Conservation (phyloP, 2,888 invertebrate genomes). For the Terebella lapidaria region DNA sequence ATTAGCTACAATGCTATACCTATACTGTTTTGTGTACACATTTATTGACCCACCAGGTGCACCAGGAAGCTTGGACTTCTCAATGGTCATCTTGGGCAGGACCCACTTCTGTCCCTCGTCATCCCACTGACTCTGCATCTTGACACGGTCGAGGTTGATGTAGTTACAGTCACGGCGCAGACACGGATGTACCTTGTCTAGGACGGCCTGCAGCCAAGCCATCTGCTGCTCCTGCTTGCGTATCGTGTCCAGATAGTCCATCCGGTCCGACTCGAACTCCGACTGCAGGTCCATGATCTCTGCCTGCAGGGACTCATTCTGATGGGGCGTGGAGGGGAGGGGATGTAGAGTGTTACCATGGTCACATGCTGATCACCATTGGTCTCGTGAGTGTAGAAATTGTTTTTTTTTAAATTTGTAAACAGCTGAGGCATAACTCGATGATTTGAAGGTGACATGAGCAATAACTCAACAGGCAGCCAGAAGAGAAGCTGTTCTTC, state of each 20-base stretch:
- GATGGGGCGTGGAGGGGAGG: too few species aligned
- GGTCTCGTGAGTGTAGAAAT: too few species aligned
- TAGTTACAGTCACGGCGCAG: constrained; percentile 72
- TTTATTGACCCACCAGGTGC: constrained; percentile 1
- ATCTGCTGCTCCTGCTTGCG: constrained; percentile 68
- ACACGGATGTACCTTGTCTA: constrained; percentile 56
- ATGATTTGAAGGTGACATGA: too few species aligned
- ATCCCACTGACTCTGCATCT: constrained; percentile 64
- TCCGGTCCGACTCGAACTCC: constrained; percentile 75
- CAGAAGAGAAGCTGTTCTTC: too few species aligned
- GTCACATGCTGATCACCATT: too few species aligned
- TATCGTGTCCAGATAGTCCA: constrained; percentile 79
- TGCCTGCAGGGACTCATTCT: constrained; percentile 65
- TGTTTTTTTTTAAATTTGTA: too few species aligned
- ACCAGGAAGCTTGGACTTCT: constrained; percentile 66
- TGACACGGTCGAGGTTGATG: constrained; percentile 67
- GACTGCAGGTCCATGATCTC: constrained; percentile 74
- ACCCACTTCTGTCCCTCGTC: constrained; percentile 70
- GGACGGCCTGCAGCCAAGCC: constrained; percentile 60
- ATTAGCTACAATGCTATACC: background rate
- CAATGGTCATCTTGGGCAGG: constrained; percentile 65
- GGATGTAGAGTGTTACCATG: too few species aligned
- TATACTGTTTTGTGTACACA: background rate
- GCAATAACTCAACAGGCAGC: too few species aligned
- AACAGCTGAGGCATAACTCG: too few species aligned